Percentiles rank a stretch among this genome's conserved stretches.
Conservation (phyloP, 2,888 invertebrate genomes). For the Trissolcus japonicus region DNA sequence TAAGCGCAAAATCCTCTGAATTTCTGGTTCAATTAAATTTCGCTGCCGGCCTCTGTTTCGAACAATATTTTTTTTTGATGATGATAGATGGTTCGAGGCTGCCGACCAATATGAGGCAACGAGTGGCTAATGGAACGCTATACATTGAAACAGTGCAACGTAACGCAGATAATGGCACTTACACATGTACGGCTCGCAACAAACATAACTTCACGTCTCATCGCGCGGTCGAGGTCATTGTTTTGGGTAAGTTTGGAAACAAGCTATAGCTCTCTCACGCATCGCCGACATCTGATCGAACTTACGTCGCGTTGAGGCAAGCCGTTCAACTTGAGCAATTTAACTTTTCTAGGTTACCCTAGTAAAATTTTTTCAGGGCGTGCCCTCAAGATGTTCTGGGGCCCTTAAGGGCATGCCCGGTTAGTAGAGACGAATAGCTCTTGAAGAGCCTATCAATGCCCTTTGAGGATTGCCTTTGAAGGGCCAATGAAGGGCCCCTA, state of each 20-base stretch:
- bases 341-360: no score
- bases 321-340: no score
- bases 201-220: constrained; percentile 76
- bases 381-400: no score
- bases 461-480: no score
- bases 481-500: no score
- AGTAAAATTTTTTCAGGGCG: no score
- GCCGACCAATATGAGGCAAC: constrained; percentile 79
- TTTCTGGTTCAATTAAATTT: constrained; percentile 32
- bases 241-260: constrained; percentile 73
- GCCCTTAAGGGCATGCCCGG: no score
- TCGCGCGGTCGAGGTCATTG: constrained; percentile 75
- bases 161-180: constrained; percentile 78
- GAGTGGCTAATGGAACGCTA: constrained; percentile 78
- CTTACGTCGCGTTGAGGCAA: no score
- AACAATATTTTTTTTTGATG: constrained; percentile 40
- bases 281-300: no score
- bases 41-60: constrained; percentile 11
- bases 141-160: constrained; percentile 78
- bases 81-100: constrained; percentile 76
- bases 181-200: constrained; percentile 78
- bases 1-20: constrained; percentile 16
- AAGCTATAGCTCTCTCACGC: no score
- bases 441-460: no score
- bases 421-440: no score